Evolutionary conservation across 2,797 vertebrate genomes (phyloP).

Genomic region (Syngnathus acus): DNA sequence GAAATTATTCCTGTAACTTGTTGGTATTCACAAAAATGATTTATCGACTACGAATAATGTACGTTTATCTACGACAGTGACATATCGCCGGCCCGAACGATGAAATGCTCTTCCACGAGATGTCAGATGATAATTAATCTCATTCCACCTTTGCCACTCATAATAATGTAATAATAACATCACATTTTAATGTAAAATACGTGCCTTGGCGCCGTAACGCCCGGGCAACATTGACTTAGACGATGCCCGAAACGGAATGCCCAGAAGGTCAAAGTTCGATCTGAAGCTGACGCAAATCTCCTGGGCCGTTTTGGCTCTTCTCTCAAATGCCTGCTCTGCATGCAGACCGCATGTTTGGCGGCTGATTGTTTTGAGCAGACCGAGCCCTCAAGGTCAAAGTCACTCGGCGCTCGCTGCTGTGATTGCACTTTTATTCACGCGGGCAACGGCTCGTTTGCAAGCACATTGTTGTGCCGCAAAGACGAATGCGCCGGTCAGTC

Average conservation of each 20-base stretch:
- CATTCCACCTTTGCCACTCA: too few relatives aligned
- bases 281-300: constrained; percentile 18
- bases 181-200: too few relatives aligned
- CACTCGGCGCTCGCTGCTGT: constrained; percentile 18
- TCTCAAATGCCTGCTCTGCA: constrained; percentile 34
- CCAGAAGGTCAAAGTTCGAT: constrained; percentile 10
- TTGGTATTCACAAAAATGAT: too few relatives aligned
- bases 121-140: too few relatives aligned
- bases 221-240: too few relatives aligned
- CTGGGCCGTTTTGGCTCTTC: constrained; percentile 3
- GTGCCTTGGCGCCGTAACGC: too few relatives aligned
- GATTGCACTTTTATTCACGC: constrained; percentile 41
- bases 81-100: too few relatives aligned
- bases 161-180: too few relatives aligned
- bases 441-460: background rate
- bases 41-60: too few relatives aligned
- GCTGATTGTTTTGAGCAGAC: constrained; percentile 37
- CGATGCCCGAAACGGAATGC: background rate
- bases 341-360: constrained; percentile 22
- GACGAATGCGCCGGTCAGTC: background rate
- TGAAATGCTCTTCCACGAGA: too few relatives aligned
- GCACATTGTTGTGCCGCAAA: background rate
- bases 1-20: too few relatives aligned
- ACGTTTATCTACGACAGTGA: too few relatives aligned
- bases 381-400: constrained; percentile 37